A percentile compares a stretch with the other conserved stretches of the same genome.
These are phyloP conservation scores for Crossocerus cetratus DNA, from an alignment of 2,888 invertebrate genomes.

Conservation along the genomic window DNA sequence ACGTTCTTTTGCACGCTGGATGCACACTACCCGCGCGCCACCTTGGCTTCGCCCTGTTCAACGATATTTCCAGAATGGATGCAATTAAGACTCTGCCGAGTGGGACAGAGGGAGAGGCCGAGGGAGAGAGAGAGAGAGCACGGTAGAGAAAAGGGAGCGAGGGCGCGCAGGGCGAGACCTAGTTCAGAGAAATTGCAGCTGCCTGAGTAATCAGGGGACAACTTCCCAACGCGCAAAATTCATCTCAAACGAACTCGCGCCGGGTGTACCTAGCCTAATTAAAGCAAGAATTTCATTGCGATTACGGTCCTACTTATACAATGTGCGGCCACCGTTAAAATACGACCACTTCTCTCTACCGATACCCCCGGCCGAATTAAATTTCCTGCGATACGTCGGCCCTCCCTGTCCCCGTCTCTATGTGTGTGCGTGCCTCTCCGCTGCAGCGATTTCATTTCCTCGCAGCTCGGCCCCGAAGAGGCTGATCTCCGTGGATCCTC, in stretches of 20 bases:
- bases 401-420: too few species aligned
- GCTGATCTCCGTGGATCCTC: neutral
- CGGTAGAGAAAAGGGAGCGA: slow-evolving; percentile 3
- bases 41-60: slow-evolving; percentile 32
- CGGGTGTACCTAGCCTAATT: slow-evolving; percentile 20
- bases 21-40: slow-evolving; percentile 12
- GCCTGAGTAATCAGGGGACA: slow-evolving; percentile 39
- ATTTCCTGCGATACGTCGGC: slow-evolving; percentile 1
- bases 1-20: slow-evolving; percentile 36
- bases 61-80: slow-evolving; percentile 50
- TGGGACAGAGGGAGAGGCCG: slow-evolving; percentile 1
- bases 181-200: slow-evolving; percentile 39
- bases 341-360: neutral
- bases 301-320: slow-evolving; percentile 32
- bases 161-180: neutral
- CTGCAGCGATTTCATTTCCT: neutral
- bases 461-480: neutral
- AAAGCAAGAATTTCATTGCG: slow-evolving; percentile 10
- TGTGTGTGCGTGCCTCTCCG: too few species aligned
- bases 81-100: slow-evolving; percentile 53
- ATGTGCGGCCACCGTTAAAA: slow-evolving; percentile 19
- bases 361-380: neutral
- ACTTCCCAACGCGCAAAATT: slow-evolving; percentile 24
- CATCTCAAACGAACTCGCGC: slow-evolving; percentile 17
- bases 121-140: slow-evolving; percentile 6